These are phyloP conservation scores for Dendrocopos noguchii DNA, from an alignment of 2,113 vertebrate species.

Conservation along the genomic window DNA sequence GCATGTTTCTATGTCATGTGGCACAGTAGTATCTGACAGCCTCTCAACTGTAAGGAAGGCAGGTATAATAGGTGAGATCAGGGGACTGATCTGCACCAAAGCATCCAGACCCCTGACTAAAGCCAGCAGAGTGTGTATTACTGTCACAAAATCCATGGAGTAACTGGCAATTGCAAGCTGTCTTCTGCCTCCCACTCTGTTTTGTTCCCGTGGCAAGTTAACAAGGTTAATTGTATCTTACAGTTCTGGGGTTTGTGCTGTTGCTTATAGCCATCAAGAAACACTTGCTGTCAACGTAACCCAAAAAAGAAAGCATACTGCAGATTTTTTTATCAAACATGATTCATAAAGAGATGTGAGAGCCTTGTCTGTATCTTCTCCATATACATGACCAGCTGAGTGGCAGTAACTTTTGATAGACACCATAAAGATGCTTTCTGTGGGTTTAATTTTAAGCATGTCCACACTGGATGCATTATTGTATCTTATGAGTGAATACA, in stretches of 20 bases:
- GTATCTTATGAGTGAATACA: fast-evolving
- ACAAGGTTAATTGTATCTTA: not conserved
- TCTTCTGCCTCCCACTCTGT: not conserved
- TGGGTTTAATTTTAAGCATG: not conserved
- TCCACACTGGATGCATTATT: not conserved
- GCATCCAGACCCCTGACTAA: not conserved
- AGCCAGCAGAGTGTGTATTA: not conserved
- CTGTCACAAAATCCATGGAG: not conserved
- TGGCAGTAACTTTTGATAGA: not conserved
- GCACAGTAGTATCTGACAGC: not conserved
- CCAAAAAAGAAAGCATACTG: not conserved
- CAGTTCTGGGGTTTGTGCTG: not conserved
- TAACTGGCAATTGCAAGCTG: not conserved
- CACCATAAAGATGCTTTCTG: not conserved
- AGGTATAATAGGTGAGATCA: not conserved
- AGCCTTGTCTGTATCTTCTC: not conserved
- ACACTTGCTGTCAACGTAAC: not conserved
- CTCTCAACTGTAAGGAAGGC: not conserved
- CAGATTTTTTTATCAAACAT: not conserved
- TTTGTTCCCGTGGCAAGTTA: not conserved
- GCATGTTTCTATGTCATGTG: not conserved
- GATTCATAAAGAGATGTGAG: not conserved
- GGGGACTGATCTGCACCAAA: not conserved
- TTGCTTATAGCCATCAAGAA: not conserved
- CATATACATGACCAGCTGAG: not conserved